phyloP scores from a whole-genome alignment of 2,113 vertebrate species.

The Murina feae region DNA sequence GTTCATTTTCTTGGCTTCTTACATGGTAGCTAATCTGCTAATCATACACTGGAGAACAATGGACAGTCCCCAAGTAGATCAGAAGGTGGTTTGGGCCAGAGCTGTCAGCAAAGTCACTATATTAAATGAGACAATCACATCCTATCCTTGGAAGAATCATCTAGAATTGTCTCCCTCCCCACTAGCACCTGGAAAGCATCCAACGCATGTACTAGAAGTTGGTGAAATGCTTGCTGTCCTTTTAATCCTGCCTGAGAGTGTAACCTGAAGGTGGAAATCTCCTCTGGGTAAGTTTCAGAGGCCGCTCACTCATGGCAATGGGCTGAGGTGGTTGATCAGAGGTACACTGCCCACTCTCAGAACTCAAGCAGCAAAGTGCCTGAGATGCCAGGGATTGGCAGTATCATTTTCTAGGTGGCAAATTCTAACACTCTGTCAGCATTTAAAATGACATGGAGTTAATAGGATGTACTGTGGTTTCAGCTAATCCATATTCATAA shows the following conservation, averaged over 20 bases:
- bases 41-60: slow-evolving; percentile 76
- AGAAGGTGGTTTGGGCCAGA: slow-evolving; percentile 48
- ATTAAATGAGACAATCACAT: slow-evolving; percentile 48
- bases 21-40: slow-evolving; percentile 80
- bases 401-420: not conserved
- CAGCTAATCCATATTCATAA: not conserved
- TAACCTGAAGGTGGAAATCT: not conserved
- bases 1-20: slow-evolving; percentile 81
- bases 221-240: not conserved
- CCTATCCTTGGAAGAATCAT: slow-evolving; percentile 55
- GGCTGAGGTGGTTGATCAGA: not conserved
- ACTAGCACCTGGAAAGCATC: not conserved
- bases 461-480: not conserved
- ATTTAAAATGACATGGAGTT: not conserved
- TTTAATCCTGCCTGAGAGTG: not conserved
- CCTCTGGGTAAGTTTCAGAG: not conserved
- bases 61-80: slow-evolving; percentile 49
- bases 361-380: not conserved
- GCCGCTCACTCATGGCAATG: not conserved
- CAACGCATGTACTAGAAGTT: slow-evolving; percentile 15
- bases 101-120: slow-evolving; percentile 26
- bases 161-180: slow-evolving; percentile 37
- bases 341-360: not conserved
- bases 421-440: not conserved
- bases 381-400: not conserved